Conservation (phyloP, 2,797 vertebrate species). For the Urophycis tenuis region DNA sequence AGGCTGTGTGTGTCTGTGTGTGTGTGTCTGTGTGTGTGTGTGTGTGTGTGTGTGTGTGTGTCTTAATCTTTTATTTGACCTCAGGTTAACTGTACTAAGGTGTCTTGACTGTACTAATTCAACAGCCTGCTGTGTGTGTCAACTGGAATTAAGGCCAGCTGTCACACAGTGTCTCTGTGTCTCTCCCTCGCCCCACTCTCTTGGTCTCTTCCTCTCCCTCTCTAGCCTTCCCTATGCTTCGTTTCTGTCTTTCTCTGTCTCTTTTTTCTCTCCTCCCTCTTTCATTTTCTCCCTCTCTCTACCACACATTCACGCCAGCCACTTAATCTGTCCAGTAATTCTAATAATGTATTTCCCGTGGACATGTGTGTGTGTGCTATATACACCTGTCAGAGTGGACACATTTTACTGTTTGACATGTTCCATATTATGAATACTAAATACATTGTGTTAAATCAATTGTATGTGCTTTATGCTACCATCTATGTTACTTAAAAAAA, state of each 20-base stretch:
- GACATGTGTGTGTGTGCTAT: conserved; percentile 8
- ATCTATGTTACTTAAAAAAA: not conserved
- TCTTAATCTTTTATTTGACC: conserved; percentile 45
- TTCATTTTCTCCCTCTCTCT: not conserved
- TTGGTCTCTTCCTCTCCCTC: conserved; percentile 11
- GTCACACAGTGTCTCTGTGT: conserved; percentile 22
- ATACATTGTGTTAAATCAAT: not conserved
- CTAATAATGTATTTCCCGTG: not conserved
- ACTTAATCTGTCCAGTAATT: not conserved
- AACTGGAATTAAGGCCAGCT: conserved; percentile 92
- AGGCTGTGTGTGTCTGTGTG: too few species aligned
- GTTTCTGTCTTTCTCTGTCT: not conserved
- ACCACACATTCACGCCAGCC: conserved; percentile 6
- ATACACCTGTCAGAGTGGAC: not conserved
- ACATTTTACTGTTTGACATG: not conserved
- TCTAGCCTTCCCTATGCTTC: too few species aligned
- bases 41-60: conserved; percentile 22
- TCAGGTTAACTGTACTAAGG: conserved; percentile 59
- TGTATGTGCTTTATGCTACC: too few species aligned
- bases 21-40: conserved; percentile 21
- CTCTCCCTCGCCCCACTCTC: conserved; percentile 21
- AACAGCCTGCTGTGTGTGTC: conserved; percentile 83
- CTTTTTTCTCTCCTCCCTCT: too few species aligned
- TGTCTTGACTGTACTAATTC: conserved; percentile 88
- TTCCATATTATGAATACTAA: not conserved